Evolutionary conservation across 2,113 vertebrate species (phyloP), one percentile per base, ranked within the genome.

Genomic region (Zootoca vivipara): DNA sequence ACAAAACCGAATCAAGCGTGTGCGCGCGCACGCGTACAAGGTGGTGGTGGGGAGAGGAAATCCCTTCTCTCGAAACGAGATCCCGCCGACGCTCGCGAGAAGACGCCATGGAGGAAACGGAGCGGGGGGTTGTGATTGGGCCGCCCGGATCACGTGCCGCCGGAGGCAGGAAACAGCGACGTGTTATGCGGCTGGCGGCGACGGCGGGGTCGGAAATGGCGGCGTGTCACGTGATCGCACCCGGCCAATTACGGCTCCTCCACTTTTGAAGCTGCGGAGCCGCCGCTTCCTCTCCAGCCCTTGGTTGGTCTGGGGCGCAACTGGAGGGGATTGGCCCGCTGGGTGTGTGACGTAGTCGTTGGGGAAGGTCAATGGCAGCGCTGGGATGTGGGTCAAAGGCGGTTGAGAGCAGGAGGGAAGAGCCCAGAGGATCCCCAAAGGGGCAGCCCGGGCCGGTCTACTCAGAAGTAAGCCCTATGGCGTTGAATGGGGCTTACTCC

Each of bases 321-420:
- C 0, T 4, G 8, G n/a, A 3, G 22, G 24, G 5, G 52, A 72
- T 80, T 73, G 78, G 86, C 28, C 28, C 15, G 18, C 0, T 40
- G 74, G 46, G 12, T 5, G 74, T 30, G 30, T 5, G 70, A 64
- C 1, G 28, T 52, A 2, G 15, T 12, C 3, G 46, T 52, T 52
- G 46, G 46, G 46, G 46, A 10, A 52, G 46, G 46, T 58, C 73
- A 65, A 42, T 40, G 3, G 38, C 18, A 33, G 75, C 2, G 28
- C 30, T 15, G 15, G 65, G 78, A 70, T 12, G 70, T 22, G 0
- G 69, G 18, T n/a, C 28, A 46, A 13, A 4, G 65, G 67, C 56
- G 6, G 6, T 7, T 20, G 22, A 1, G 28, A 6, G 26, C 2
- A 12, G 0, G 38, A 77, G 40, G 15, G n/a, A n/a, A n/a, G n/a